These are phyloP conservation scores for Diploscapter pachys DNA, from an alignment of 1,140 invertebrate species.

Conservation along the genomic window DNA sequence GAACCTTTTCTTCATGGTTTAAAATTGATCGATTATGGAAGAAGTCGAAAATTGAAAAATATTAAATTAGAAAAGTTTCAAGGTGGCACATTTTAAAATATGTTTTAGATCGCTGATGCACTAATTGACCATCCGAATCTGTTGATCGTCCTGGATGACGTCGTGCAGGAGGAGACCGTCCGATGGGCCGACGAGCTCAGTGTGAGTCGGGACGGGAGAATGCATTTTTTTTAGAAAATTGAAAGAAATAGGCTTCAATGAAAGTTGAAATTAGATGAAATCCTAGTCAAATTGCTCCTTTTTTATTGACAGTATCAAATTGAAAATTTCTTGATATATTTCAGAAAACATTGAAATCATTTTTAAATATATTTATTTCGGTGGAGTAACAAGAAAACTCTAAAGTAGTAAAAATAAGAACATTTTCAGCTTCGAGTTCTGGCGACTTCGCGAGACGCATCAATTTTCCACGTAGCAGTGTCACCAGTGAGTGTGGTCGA, in stretches of 20 bases:
- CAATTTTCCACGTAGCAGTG: conserved; percentile 1
- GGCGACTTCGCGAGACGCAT: not conserved
- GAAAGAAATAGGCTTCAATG: not conserved
- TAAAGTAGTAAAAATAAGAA: too few species aligned
- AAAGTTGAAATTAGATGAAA: too few species aligned
- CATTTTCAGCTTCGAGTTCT: conserved; percentile 10
- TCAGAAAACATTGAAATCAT: too few species aligned
- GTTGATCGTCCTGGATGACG: conserved; percentile 26
- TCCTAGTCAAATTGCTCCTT: not conserved
- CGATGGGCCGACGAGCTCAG: conserved; percentile 17
- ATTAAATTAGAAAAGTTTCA: too few species aligned
- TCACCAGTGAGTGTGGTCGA: not conserved
- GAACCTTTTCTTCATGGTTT: too few species aligned
- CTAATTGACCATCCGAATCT: conserved; percentile 28
- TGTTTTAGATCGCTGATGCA: conserved; percentile 24
- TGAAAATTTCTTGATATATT: too few species aligned
- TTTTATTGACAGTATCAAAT: too few species aligned
- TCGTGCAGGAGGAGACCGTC: conserved; percentile 22
- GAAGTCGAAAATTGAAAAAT: too few species aligned
- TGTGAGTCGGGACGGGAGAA: not conserved
- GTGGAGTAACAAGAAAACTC: too few species aligned
- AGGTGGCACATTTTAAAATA: too few species aligned
- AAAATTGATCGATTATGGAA: too few species aligned
- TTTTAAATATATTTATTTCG: too few species aligned
- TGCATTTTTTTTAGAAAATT: not conserved